These are phyloP conservation scores for Aphodius granarius DNA, from an alignment of 2,888 invertebrate species.

Conservation along the genomic window DNA sequence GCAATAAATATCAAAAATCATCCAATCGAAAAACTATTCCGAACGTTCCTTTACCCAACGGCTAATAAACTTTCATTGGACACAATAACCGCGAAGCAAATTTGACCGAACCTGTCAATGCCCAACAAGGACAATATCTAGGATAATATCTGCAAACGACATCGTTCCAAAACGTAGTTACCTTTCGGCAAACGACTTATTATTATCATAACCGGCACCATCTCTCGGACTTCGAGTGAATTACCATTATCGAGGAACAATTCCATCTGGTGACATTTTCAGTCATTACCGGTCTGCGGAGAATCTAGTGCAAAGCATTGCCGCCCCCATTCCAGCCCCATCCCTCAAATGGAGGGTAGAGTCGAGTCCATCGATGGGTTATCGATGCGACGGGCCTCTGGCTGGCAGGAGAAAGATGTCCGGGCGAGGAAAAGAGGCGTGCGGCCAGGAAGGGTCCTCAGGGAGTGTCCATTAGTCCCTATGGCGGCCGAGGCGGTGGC, in stretches of 20 bases:
- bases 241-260: not conserved
- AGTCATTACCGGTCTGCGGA: not conserved
- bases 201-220: not conserved
- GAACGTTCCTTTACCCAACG: not conserved
- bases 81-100: not conserved
- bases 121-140: not conserved
- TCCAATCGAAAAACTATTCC: too few relatives aligned
- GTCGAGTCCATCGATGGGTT: not conserved
- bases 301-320: not conserved
- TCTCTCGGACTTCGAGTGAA: not conserved
- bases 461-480: not conserved
- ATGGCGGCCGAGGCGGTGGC: not conserved
- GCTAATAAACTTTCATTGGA: not conserved
- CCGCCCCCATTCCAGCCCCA: not conserved
- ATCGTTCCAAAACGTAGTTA: not conserved
- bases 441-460: not conserved
- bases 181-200: not conserved
- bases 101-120: not conserved
- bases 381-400: not conserved
- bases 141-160: not conserved
- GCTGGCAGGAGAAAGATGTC: not conserved
- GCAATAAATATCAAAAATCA: too few relatives aligned
- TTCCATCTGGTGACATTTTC: not conserved
- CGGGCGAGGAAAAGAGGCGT: not conserved
- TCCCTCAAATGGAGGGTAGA: not conserved